phyloP scores from a whole-genome alignment of 2,888 invertebrate species.

The Oligia fasciuncula region DNA sequence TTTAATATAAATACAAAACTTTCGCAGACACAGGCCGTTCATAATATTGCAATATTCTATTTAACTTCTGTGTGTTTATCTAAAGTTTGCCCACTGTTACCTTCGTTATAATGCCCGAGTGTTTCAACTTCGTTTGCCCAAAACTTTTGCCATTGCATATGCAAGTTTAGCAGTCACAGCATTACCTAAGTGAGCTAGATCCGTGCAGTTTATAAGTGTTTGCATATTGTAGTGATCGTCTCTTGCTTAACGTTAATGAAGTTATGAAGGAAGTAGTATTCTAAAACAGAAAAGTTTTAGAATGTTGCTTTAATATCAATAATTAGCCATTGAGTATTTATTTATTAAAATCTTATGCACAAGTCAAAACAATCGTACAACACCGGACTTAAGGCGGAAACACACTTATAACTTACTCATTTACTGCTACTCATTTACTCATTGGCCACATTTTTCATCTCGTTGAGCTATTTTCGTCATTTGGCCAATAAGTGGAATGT shows the following conservation, averaged over 20 bases:
- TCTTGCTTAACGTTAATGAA: not conserved
- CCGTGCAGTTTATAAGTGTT: slow-evolving; percentile 53
- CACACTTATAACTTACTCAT: no score
- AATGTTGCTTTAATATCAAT: not conserved
- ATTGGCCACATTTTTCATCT: no score
- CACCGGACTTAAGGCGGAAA: not conserved
- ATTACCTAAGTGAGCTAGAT: slow-evolving; percentile 45
- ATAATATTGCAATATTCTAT: slow-evolving; percentile 42
- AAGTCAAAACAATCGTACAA: not conserved
- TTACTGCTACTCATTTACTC: no score
- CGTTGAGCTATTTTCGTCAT: no score
- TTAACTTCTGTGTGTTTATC: slow-evolving; percentile 40
- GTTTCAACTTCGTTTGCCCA: slow-evolving; percentile 49
- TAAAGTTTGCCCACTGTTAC: slow-evolving; percentile 42
- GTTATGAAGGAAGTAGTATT: not conserved
- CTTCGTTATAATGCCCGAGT: slow-evolving; percentile 40
- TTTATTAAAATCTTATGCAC: not conserved
- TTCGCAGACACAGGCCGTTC: not conserved
- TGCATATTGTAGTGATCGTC: slow-evolving; percentile 42
- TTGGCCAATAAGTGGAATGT: no score
- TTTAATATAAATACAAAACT: not conserved
- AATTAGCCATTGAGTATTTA: no score
- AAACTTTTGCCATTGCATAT: slow-evolving; percentile 52
- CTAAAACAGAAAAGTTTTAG: not conserved
- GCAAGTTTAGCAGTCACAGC: slow-evolving; percentile 51